Evolutionary conservation across 2,888 invertebrate genomes (phyloP).

Genomic region (Oscheius myriophilus): DNA sequence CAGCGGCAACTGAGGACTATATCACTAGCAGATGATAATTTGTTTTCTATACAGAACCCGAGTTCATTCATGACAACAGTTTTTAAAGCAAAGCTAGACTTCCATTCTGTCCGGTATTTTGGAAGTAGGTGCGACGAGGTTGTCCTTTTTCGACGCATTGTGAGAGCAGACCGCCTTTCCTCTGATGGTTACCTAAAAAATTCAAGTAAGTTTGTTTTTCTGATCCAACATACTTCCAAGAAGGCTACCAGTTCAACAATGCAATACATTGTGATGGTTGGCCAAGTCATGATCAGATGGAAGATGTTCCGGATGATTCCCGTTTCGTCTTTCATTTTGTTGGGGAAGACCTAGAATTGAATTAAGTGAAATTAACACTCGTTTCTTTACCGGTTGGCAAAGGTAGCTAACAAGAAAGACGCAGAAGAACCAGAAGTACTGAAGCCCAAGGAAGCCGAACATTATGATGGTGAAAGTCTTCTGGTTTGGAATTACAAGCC

Average conservation of each 20-base stretch:
- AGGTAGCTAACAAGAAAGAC: constrained; percentile 58
- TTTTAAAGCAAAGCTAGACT: constrained; percentile 26
- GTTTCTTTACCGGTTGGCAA: constrained; percentile 53
- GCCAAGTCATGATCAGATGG: constrained; percentile 62
- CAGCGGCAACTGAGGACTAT: too few species aligned
- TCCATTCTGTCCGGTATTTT: constrained; percentile 56
- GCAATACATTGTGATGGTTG: constrained; percentile 63
- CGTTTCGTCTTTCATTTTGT: constrained; percentile 58
- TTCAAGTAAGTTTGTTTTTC: constrained; percentile 20
- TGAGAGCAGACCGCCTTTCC: constrained; percentile 66
- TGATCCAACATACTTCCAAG: constrained; percentile 46
- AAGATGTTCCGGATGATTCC: constrained; percentile 62
- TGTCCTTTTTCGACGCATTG: constrained; percentile 66
- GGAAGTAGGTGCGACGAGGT: constrained; percentile 53
- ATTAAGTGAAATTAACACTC: neutral
- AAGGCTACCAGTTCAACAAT: constrained; percentile 62
- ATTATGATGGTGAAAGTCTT: constrained; percentile 59
- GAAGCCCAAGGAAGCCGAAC: constrained; percentile 60
- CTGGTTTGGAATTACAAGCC: constrained; percentile 58
- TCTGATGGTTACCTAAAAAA: constrained; percentile 55
- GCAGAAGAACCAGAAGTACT: constrained; percentile 61
- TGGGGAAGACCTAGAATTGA: constrained; percentile 55
- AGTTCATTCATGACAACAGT: too few species aligned
- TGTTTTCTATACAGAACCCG: too few species aligned
- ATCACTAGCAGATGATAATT: too few species aligned